phyloP scores from a whole-genome alignment of 2,113 vertebrate species.

The Calypte anna region DNA sequence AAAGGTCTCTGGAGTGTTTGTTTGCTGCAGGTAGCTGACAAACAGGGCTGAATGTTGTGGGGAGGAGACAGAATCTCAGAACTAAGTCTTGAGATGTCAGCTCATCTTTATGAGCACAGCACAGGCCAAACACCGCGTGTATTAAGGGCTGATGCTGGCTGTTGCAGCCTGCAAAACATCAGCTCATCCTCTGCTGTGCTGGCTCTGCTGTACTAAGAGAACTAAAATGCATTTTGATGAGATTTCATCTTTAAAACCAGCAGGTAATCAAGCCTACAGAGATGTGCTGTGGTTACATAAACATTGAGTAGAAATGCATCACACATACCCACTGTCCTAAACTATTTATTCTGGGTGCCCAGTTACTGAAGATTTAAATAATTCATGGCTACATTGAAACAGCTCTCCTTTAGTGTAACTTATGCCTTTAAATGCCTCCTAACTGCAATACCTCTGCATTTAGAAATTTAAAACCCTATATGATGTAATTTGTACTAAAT shows the following conservation, averaged over 20 bases:
- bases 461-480: neutral
- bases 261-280: neutral
- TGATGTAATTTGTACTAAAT: neutral
- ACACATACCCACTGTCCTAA: neutral
- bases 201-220: neutral
- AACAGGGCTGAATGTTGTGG: neutral
- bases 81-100: neutral
- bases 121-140: neutral
- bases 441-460: neutral
- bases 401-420: neutral
- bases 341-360: neutral
- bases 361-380: neutral
- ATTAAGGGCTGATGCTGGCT: neutral
- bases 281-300: neutral
- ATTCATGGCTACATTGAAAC: neutral
- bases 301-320: neutral
- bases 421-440: neutral
- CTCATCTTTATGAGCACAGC: neutral
- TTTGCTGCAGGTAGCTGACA: neutral
- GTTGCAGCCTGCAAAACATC: neutral
- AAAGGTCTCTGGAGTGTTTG: neutral
- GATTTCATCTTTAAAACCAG: neutral
- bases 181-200: neutral
- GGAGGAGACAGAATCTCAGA: neutral
- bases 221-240: neutral